These are phyloP conservation scores for Archivesica marissinica DNA, from an alignment of 1,140 invertebrate genomes.

Conservation along the genomic window DNA sequence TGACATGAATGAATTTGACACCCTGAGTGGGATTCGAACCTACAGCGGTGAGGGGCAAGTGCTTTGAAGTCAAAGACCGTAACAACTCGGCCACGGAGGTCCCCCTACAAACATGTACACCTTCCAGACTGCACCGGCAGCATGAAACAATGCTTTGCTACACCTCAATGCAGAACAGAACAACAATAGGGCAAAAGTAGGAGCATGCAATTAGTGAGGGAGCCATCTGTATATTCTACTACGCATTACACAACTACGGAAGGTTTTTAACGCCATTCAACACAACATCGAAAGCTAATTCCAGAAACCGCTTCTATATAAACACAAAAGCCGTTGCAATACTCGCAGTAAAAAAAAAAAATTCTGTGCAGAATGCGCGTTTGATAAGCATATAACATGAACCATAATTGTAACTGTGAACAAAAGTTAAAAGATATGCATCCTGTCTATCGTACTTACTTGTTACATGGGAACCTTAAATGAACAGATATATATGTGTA, in stretches of 20 bases:
- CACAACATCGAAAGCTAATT: constrained; percentile 4
- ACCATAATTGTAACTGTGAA: background rate
- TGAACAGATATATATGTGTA: background rate
- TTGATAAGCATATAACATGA: background rate
- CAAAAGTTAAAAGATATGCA: constrained; percentile 4
- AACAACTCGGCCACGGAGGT: too few relatives aligned
- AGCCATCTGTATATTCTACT: background rate
- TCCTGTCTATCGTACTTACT: constrained; percentile 52
- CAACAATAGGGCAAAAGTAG: background rate
- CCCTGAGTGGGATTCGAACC: too few relatives aligned
- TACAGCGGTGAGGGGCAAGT: too few relatives aligned
- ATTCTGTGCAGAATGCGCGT: too few relatives aligned
- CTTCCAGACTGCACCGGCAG: background rate
- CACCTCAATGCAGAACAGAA: background rate
- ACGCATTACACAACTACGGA: background rate
- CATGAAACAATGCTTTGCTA: background rate
- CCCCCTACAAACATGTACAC: too few relatives aligned
- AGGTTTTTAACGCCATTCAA: background rate
- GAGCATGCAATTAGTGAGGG: background rate
- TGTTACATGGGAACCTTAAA: constrained; percentile 62
- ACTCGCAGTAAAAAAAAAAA: too few relatives aligned
- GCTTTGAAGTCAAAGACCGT: too few relatives aligned
- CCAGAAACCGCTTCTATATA: background rate
- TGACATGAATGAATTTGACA: too few relatives aligned
- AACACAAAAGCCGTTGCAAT: too few relatives aligned